Evolutionary conservation across 2,888 invertebrate genomes (phyloP), one percentile per base, ranked within the genome.

Genomic region (Trachelus stipa): DNA sequence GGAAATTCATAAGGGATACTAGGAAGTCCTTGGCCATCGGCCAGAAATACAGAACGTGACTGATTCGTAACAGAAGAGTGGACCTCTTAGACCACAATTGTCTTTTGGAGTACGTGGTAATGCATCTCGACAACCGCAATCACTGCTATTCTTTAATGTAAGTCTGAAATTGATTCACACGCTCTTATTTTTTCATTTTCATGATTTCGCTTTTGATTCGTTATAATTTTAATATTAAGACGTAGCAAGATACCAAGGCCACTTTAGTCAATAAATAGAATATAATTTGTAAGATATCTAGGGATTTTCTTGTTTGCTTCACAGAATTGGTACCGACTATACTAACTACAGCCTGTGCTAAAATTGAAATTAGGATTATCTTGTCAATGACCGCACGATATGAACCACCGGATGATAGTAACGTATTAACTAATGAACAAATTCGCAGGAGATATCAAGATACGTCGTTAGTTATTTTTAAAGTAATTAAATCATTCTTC

Each of bases 401-500:
- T 86, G 85, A 85, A 85, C 82, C 90, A 76, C 88, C 90, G 23
- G 88, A 90, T 69, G 84, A 85, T 73, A 82, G 81, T 76, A 82
- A 79, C 73, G 80, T 82, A 68, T 77, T 89, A 81, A 88, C 87
- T 12, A 80, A 80, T 68, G 88, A 90, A 78, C 89, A 91, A 75
- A 90, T 90, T 77, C 88, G 81, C 33, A 83, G 83, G 34, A 87
- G 91, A 81, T 92, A 91, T 79, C 87, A 90, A 76, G 92, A 92
- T 77, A 87, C 89, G 30, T 82, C 91, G 30, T 83, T 91, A 76
- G 79, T 89, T 23, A 90, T 91, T 83, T 90, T 89, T 76, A 87
- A 90, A 85, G 92, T 91, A 88, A 87, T 12, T 31, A 56, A 56
- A 56, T 56, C 56, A 34, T 73, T 31, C 15, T n/a, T 3, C 11